These are phyloP conservation scores for Hoplodrina ambigua DNA, from an alignment of 2,888 invertebrate species.

Conservation along the genomic window DNA sequence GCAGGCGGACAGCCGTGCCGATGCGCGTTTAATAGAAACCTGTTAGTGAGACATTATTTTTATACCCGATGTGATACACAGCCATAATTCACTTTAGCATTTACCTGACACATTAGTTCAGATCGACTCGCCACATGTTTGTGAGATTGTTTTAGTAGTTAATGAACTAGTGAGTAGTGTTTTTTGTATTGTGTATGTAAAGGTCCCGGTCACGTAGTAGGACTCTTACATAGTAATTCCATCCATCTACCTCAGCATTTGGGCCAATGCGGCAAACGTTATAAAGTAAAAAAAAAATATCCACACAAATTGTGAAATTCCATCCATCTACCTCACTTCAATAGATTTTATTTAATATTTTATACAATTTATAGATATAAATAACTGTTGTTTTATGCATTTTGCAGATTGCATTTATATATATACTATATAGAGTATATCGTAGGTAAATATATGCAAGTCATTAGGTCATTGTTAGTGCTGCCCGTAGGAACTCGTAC, in stretches of 20 bases:
- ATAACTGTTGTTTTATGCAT: slow-evolving; percentile 90
- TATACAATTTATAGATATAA: slow-evolving; percentile 91
- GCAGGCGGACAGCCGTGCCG: slow-evolving; percentile 24
- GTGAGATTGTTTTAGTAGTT: slow-evolving; percentile 82
- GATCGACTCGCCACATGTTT: slow-evolving; percentile 74
- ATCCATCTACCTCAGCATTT: slow-evolving; percentile 91
- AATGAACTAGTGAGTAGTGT: slow-evolving; percentile 85
- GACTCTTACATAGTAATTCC: slow-evolving; percentile 89
- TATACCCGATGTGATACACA: slow-evolving; percentile 73
- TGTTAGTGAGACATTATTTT: slow-evolving; percentile 74
- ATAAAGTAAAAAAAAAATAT: slow-evolving; percentile 82
- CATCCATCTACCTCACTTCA: slow-evolving; percentile 94
- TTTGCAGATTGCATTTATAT: slow-evolving; percentile 90
- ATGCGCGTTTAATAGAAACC: slow-evolving; percentile 54
- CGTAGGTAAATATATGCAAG: slow-evolving; percentile 89
- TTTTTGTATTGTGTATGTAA: slow-evolving; percentile 84
- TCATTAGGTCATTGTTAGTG: slow-evolving; percentile 86
- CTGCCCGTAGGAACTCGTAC: slow-evolving; percentile 82
- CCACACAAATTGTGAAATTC: slow-evolving; percentile 92
- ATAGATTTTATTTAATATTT: slow-evolving; percentile 91
- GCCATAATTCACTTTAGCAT: slow-evolving; percentile 67
- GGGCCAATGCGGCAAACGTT: slow-evolving; percentile 88
- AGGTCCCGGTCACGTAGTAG: slow-evolving; percentile 85
- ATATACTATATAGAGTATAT: slow-evolving; percentile 90
- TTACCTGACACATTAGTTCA: slow-evolving; percentile 75